phyloP scores from a whole-genome alignment of 2,797 vertebrate genomes.

The Halcyon smyrnensis region DNA sequence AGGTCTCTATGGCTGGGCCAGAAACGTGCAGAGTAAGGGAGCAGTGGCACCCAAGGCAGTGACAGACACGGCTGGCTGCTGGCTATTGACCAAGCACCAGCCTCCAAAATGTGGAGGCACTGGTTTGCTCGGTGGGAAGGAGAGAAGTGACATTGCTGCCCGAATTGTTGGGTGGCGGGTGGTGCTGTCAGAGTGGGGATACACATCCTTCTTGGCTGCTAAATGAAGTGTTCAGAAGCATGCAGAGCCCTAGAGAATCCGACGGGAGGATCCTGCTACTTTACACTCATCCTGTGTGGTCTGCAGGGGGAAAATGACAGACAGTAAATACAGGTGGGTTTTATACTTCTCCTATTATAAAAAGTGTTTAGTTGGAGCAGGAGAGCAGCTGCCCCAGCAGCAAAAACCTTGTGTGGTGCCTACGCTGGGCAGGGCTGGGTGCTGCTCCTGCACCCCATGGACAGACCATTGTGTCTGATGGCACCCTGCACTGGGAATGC shows the following conservation, averaged over 20 bases:
- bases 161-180: neutral
- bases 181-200: neutral
- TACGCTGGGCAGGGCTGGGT: neutral
- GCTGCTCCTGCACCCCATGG: neutral
- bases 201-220: neutral
- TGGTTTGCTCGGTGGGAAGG: neutral
- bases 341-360: neutral
- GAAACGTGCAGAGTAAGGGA: neutral
- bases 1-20: neutral
- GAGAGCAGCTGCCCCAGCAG: neutral
- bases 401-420: neutral
- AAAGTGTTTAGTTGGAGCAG: neutral
- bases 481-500: neutral
- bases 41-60: neutral
- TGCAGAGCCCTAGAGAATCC: neutral
- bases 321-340: neutral
- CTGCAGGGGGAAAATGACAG: neutral
- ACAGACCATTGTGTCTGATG: fast-evolving
- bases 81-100: neutral
- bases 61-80: neutral
- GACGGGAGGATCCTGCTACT: neutral
- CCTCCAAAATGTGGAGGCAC: neutral
- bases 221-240: neutral
- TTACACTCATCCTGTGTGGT: neutral
- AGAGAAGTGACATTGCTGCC: neutral